Percentiles rank a stretch among this genome's conserved stretches.
Conservation (phyloP, 2,888 invertebrate genomes). For the Acanthosepion lycidas region DNA sequence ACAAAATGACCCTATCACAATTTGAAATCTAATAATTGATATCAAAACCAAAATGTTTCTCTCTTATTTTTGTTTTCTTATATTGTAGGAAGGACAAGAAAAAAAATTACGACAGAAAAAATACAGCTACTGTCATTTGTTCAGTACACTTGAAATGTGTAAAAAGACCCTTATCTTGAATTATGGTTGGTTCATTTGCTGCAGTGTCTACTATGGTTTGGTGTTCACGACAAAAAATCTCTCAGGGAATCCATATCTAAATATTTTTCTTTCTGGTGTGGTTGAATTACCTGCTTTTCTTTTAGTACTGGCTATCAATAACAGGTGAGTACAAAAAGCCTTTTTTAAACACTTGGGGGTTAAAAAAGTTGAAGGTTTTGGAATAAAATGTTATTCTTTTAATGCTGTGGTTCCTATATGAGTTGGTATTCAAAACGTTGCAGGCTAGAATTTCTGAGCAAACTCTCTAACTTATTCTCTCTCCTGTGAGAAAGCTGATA, state of each 20-base stretch:
- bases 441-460: too few relatives aligned
- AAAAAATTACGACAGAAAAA: conserved; percentile 54
- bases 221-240: conserved; percentile 69
- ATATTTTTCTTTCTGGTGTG: conserved; percentile 70
- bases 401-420: too few relatives aligned
- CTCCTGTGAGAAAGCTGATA: too few relatives aligned
- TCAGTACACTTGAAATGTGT: conserved; percentile 57
- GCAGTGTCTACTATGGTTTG: conserved; percentile 71
- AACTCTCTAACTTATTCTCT: too few relatives aligned
- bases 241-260: conserved; percentile 69
- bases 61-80: too few relatives aligned
- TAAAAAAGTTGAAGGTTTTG: too few relatives aligned
- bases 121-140: conserved; percentile 70
- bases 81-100: background rate
- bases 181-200: conserved; percentile 72
- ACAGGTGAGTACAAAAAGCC: conserved; percentile 55
- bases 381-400: too few relatives aligned
- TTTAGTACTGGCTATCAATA: conserved; percentile 69
- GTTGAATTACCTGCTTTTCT: conserved; percentile 72
- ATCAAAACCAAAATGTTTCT: too few relatives aligned
- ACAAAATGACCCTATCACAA: too few relatives aligned
- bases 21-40: too few relatives aligned
- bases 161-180: conserved; percentile 67
- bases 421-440: too few relatives aligned
- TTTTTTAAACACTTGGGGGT: too few relatives aligned